Evolutionary conservation across 1,140 invertebrate genomes (phyloP), one percentile per base, ranked within the genome.

Genomic region (Metaphire vulgaris): DNA sequence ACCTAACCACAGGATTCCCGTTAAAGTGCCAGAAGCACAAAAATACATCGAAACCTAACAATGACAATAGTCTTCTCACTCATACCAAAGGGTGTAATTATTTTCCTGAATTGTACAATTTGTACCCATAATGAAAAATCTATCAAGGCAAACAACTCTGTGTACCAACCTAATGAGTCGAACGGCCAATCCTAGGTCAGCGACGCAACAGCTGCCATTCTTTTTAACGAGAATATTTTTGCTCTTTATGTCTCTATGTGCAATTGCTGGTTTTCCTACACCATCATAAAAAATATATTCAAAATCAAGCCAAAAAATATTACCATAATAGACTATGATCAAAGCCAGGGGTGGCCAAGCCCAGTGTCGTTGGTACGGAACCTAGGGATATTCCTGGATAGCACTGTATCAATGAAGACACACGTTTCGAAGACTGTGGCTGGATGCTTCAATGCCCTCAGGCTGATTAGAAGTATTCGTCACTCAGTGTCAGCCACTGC

Each of bases 161-260:
- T 56, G 41, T 21, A 12, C 21, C 41, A 56, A 81, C 80, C 79
- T 80, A 30, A 80, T 77, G 67, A 74, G 81, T 69, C 79, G 72
- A 1, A 85, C 83, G 69, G 82, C 82, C 56, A 83, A 74, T 34
- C 96, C 96, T 30, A 98, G 88, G 88, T 99, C 96, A 2, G 95
- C 95, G 81, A 99, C 97, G 78, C 94, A 95, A 86, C 96, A 98
- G 1, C 91, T 92, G 16, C 82, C 79, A 79, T 94, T 90, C 87
- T 90, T 91, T 86, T 97, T 97, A n/a, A 98, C 95, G 69, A 98
- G 87, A 79, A 98, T 97, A 86, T 98, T 98, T 87, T 97, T 96
- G 16, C 93, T 93, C 85, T 98, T 98, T 16, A 98, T 88, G 88
- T 98, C 96, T 79, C 96, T 89, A 86, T 98, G 96, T 14, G 96